Evolutionary conservation across 2,113 vertebrate species (phyloP), one percentile per base, ranked within the genome.

Genomic region (Prionailurus viverrinus): DNA sequence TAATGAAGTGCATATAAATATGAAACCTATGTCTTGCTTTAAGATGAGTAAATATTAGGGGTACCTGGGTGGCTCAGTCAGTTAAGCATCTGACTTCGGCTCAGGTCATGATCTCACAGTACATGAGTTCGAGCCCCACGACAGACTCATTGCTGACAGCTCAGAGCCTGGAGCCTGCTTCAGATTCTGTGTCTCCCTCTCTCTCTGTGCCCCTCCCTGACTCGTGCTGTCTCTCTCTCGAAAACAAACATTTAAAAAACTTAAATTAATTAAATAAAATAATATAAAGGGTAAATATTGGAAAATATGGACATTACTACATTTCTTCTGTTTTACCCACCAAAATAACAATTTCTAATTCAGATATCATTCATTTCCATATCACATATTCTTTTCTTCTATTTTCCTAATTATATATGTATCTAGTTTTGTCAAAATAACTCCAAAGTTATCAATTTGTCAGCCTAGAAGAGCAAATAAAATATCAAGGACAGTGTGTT

Each of bases 331-430:
- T 81, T 74, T 90, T 79, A 96, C 58, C 45, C 13, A 93, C 33
- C 51, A 91, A 97, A 97, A 74, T 84, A 97, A 71, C 29, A 95
- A 55, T 86, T 95, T 74, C 13, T 96, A 73, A 87, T 95, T 25
- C 33, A 96, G 10, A 14, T 36, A 92, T 87, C 80, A 92, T 89
- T 93, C 53, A 16, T 93, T 93, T 93, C 27, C 48, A 80, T 63
- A 61, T 66, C 51, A 76, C 0, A 51, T 9, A 82, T 58, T 73
- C 4, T 96, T 87, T 95, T 82, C 23, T 88, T 89, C 65, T 36
- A 19, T 91, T 96, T 92, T 79, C 21, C 39, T 83, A 95, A 84
- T 73, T 89, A 69, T 27, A 51, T 90, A 81, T 92, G 27, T 90
- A 90, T 69, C n/a, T 71, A 71, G 39, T 88, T 96, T 95, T 92